A percentile compares a stretch with the other conserved stretches of the same genome.
Evolutionary conservation across 2,888 invertebrate genomes (phyloP).

Genomic region (Choristoneura rosaceana): DNA sequence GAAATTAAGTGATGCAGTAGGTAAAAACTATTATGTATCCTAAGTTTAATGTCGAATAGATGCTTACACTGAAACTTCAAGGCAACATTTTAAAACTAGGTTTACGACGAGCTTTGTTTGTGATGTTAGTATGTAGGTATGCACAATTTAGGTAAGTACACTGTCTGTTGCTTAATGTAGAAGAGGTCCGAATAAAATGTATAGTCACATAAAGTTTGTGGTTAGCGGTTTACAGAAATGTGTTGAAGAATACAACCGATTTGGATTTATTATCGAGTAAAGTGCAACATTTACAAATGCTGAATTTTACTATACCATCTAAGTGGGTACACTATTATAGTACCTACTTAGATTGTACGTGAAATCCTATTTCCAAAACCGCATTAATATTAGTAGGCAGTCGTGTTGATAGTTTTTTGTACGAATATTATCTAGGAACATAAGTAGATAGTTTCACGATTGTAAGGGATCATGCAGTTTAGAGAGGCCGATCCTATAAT

Average conservation of each 20-base stretch:
- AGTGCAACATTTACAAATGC: background rate
- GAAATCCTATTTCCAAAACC: too few relatives aligned
- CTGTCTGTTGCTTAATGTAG: conserved; percentile 10
- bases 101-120: conserved; percentile 47
- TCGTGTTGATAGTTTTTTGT: too few relatives aligned
- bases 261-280: conserved; percentile 9
- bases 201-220: conserved; percentile 7
- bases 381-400: too few relatives aligned
- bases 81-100: conserved; percentile 50
- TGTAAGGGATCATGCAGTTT: too few relatives aligned
- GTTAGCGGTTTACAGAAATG: conserved; percentile 22
- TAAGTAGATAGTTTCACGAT: too few relatives aligned
- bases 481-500: too few relatives aligned
- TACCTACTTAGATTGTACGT: too few relatives aligned
- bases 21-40: background rate
- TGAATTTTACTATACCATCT: too few relatives aligned
- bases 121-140: background rate
- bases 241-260: conserved; percentile 12
- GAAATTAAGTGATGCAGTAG: conserved; percentile 1
- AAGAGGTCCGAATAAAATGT: conserved; percentile 15
- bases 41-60: background rate
- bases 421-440: too few relatives aligned
- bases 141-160: background rate
- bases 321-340: too few relatives aligned
- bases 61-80: conserved; percentile 43